Conservation (phyloP, 2,113 vertebrate genomes). For the Gallinago paraguaiae region DNA sequence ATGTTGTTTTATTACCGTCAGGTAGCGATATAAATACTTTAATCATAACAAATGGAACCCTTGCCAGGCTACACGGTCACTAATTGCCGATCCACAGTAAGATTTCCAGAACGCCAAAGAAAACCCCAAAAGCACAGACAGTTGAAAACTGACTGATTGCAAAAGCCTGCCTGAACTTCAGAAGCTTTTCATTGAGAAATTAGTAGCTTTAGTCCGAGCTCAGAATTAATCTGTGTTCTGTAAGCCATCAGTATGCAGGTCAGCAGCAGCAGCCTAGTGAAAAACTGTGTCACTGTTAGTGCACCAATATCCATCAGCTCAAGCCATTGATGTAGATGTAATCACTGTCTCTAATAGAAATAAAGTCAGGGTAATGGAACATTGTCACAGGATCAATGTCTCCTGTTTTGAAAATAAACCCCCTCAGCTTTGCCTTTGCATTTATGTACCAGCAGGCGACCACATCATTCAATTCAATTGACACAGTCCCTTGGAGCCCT, state of each 20-base stretch:
- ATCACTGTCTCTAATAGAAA: constrained; percentile 62
- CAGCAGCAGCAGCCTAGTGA: not conserved
- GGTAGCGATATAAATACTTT: constrained; percentile 7
- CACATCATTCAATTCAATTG: constrained; percentile 59
- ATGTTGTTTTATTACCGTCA: constrained; percentile 13
- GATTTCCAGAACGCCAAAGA: not conserved
- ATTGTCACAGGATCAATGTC: constrained; percentile 62
- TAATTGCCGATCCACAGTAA: not conserved
- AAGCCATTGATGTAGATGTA: constrained; percentile 56
- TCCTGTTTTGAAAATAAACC: constrained; percentile 66
- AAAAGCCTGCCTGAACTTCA: not conserved
- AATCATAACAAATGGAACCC: not conserved
- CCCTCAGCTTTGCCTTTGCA: constrained; percentile 62
- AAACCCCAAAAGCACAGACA: not conserved
- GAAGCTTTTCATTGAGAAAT: not conserved
- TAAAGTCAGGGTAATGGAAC: constrained; percentile 64
- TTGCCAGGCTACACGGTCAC: not conserved
- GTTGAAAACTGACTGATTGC: not conserved
- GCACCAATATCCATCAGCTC: constrained; percentile 48
- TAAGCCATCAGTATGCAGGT: not conserved
- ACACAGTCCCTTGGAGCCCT: constrained; percentile 43
- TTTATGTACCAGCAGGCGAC: constrained; percentile 54
- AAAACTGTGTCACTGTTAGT: constrained; percentile 32
- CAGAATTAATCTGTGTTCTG: not conserved
- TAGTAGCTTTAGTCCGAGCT: not conserved